Base-by-base conservation (phyloP, 2,888 invertebrate species). In the Drosophila tripunctata region DNA sequence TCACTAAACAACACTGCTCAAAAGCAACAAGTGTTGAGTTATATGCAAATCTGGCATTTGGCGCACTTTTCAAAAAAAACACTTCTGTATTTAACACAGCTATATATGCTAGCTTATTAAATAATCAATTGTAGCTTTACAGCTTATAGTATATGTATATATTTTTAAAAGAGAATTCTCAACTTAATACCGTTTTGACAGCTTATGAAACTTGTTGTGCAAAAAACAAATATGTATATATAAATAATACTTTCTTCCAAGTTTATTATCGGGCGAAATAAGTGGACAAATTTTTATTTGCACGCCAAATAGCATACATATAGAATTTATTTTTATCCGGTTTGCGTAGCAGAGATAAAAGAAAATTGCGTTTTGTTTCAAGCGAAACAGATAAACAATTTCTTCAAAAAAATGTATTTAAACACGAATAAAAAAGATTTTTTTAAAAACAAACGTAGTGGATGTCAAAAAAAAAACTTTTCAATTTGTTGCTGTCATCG, bases 281-380 rank as follows among this genome's bases (percentile, higher is more conserved):
- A 14, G 14, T 21, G 21, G 36, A 44, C 52, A 64, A n/a, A n/a
- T n/a, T n/a, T n/a, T n/a, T 51, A 72, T 56, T 41, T 40, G 48
- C 33, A 57, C 56, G 36, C 17, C n/a, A 40, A 63, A 63, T 44
- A 44, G 4, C 38, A 56, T 57, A 60, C 41, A 73, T 61, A 72
- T 72, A 68, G 44, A 75, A 64, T 63, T 60, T 80, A 80, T 80
- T 80, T 80, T 54, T 81, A 78, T 73, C 75, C 47, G 33, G 22
- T 40, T 76, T 62, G 70, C 57, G 63, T 76, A 58, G 74, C 76
- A 67, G 52, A 84, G 67, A 84, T 76, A 81, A 78, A 84, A 76
- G 76, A 74, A 71, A 75, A 67, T 69, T 77, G 77, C 67, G 78
- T 74, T 80, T 56, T 66, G 38, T 40, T 33, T 50, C 45, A 36